phyloP scores from a whole-genome alignment of 1,140 invertebrate genomes.

The Oscheius sp. region DNA sequence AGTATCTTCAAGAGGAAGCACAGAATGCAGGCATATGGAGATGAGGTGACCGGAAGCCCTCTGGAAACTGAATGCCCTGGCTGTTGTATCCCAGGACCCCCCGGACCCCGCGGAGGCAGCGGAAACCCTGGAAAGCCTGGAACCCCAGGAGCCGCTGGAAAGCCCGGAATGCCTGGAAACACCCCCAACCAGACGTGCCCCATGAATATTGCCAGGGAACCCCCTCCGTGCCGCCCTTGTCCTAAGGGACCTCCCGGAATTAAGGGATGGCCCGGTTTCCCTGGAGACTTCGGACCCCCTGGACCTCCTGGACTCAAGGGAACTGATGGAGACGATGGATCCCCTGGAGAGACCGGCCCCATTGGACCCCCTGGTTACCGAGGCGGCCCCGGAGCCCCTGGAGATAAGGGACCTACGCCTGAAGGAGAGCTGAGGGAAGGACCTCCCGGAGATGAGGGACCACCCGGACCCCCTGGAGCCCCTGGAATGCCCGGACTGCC shows the following conservation, averaged over 20 bases:
- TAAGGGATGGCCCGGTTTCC: slow-evolving; percentile 60
- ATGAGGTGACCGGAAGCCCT: slow-evolving; percentile 50
- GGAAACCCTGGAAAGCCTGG: slow-evolving; percentile 55
- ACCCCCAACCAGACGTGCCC: slow-evolving; percentile 60
- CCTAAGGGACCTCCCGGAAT: slow-evolving; percentile 60
- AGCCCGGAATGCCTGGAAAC: slow-evolving; percentile 48
- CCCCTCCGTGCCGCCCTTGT: slow-evolving; percentile 58
- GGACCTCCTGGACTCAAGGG: slow-evolving; percentile 43
- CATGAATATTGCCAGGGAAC: slow-evolving; percentile 47
- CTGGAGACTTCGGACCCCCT: slow-evolving; percentile 37
- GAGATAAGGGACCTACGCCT: slow-evolving; percentile 60
- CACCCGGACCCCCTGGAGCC: slow-evolving; percentile 57
- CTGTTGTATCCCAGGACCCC: slow-evolving; percentile 56
- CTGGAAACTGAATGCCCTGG: slow-evolving; percentile 56
- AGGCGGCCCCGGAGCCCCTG: slow-evolving; percentile 57
- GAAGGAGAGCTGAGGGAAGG: slow-evolving; percentile 57
- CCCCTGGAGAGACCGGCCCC: slow-evolving; percentile 55
- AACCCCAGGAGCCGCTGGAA: slow-evolving; percentile 49
- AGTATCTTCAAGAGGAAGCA: slow-evolving; percentile 12
- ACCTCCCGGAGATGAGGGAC: slow-evolving; percentile 57
- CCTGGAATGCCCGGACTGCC: slow-evolving; percentile 58
- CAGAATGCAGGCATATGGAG: slow-evolving; percentile 37
- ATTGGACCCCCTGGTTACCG: slow-evolving; percentile 51
- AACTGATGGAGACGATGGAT: slow-evolving; percentile 57
- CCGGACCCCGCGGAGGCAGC: slow-evolving; percentile 30